Percentiles rank a stretch among this genome's conserved stretches.
These are phyloP conservation scores for Brachionus manjavacas DNA, from an alignment of 1,140 invertebrate species.

Conservation along the genomic window DNA sequence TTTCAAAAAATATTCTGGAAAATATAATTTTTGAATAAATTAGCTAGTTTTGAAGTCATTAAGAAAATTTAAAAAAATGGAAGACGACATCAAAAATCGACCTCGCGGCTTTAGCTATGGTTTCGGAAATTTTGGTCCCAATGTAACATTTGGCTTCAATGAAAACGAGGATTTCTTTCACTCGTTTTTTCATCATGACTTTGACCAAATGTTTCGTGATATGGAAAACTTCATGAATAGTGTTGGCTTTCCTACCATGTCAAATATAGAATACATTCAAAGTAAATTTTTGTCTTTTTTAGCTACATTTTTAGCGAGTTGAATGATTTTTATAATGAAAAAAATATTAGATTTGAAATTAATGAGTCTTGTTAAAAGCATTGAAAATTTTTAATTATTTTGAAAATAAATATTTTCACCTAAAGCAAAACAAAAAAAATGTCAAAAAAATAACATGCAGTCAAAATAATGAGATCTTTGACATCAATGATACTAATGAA, in stretches of 20 bases:
- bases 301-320: no score
- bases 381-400: no score
- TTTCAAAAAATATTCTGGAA: not conserved
- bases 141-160: not conserved
- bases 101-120: not conserved
- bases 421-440: not conserved
- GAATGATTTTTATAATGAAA: no score
- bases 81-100: slow-evolving; percentile 21
- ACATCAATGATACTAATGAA: not conserved
- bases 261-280: not conserved
- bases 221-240: slow-evolving; percentile 28
- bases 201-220: slow-evolving; percentile 24
- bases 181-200: slow-evolving; percentile 19
- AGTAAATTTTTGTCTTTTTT: no score
- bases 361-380: no score
- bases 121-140: not conserved
- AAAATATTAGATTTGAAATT: no score
- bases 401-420: no score
- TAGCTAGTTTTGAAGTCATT: not conserved
- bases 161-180: slow-evolving; percentile 20
- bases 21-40: not conserved
- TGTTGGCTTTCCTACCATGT: not conserved
- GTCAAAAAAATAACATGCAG: not conserved
- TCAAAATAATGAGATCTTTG: not conserved
- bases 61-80: not conserved